Evolutionary conservation across 1,140 invertebrate species (phyloP).

Genomic region (Daktulosphaira vitifoliae): DNA sequence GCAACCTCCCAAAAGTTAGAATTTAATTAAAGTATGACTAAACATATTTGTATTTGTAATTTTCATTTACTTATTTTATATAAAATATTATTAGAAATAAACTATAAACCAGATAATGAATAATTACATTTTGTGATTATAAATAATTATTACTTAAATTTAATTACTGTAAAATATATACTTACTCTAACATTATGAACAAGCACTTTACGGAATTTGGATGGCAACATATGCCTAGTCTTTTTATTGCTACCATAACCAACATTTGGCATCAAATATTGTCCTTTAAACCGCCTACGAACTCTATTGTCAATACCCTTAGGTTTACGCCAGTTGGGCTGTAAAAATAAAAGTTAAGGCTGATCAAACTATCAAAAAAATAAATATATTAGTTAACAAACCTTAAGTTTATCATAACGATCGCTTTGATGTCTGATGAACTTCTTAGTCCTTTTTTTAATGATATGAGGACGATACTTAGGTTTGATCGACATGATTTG

Average conservation of each 20-base stretch:
- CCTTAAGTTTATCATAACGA: slow-evolving; percentile 90
- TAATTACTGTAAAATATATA: too few relatives aligned
- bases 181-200: slow-evolving; percentile 75
- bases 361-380: too few relatives aligned
- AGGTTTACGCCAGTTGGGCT: slow-evolving; percentile 73
- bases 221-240: slow-evolving; percentile 92
- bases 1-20: too few relatives aligned
- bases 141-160: too few relatives aligned
- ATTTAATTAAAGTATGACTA: too few relatives aligned
- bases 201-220: slow-evolving; percentile 91
- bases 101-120: too few relatives aligned
- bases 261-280: slow-evolving; percentile 97
- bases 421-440: slow-evolving; percentile 96
- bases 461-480: slow-evolving; percentile 75
- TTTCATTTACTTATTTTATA: too few relatives aligned
- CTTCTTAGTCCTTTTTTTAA: slow-evolving; percentile 94
- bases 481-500: slow-evolving; percentile 66
- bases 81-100: too few relatives aligned
- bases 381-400: slow-evolving; percentile 44
- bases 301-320: slow-evolving; percentile 99
- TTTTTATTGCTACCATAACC: slow-evolving; percentile 95
- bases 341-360: neutral
- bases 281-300: slow-evolving; percentile 95
- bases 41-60: too few relatives aligned
- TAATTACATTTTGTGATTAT: too few relatives aligned